Evolutionary conservation across 2,888 invertebrate species (phyloP).

Genomic region (Nowickia ferox): DNA sequence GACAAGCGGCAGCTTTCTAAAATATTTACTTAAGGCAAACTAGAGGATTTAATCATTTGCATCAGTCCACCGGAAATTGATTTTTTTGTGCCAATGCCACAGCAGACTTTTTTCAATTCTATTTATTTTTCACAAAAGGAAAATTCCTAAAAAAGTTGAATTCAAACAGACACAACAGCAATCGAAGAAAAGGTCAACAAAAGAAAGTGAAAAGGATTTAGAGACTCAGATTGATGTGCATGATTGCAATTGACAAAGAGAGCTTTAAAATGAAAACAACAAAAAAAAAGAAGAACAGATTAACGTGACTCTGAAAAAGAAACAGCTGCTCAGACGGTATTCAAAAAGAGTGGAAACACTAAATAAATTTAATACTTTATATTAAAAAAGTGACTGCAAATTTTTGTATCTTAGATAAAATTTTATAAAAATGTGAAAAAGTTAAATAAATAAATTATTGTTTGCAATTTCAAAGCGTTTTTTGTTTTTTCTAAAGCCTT

Average conservation of each 20-base stretch:
- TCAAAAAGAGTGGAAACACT: slow-evolving; percentile 33
- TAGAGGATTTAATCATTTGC: slow-evolving; percentile 63
- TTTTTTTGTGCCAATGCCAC: slow-evolving; percentile 31
- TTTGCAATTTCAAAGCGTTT: neutral
- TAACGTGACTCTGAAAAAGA: slow-evolving; percentile 48
- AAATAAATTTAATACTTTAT: slow-evolving; percentile 4
- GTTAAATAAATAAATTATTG: neutral
- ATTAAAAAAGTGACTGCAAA: neutral
- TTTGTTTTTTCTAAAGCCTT: slow-evolving; percentile 6
- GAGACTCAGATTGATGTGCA: slow-evolving; percentile 67
- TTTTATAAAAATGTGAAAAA: neutral
- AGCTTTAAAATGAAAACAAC: slow-evolving; percentile 3
- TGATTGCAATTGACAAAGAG: slow-evolving; percentile 61
- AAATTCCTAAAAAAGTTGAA: neutral
- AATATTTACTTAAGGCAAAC: slow-evolving; percentile 46
- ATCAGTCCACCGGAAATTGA: slow-evolving; percentile 68
- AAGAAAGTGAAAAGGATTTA: slow-evolving; percentile 70
- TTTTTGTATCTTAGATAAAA: slow-evolving; percentile 23
- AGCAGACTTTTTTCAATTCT: slow-evolving; percentile 20
- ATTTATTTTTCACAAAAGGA: slow-evolving; percentile 19
- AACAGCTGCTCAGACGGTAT: slow-evolving; percentile 2
- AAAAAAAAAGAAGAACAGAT: neutral
- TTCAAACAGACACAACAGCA: neutral
- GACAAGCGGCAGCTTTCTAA: neutral
- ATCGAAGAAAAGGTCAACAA: slow-evolving; percentile 54